Percentiles rank a stretch among this genome's conserved stretches.
phyloP scores from a whole-genome alignment of 2,797 vertebrate species.

The Masticophis lateralis region DNA sequence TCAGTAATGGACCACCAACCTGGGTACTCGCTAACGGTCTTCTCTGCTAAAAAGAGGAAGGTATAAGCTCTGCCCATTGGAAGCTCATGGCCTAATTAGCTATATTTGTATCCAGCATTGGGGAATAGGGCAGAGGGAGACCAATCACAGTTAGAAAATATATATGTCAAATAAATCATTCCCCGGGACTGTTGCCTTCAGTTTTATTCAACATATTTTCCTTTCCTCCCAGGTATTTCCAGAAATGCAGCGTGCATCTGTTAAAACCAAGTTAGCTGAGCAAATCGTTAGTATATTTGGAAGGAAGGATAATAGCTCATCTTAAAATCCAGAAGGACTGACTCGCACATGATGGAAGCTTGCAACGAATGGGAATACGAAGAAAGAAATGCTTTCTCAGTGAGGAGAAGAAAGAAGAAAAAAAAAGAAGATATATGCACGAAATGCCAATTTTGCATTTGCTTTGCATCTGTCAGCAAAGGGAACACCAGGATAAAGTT shows the following conservation, averaged over 20 bases:
- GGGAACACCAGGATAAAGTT: constrained; percentile 38
- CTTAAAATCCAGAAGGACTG: constrained; percentile 46
- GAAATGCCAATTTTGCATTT: constrained; percentile 46
- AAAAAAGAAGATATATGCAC: constrained; percentile 23
- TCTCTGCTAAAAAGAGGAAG: not conserved
- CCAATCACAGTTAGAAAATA: not conserved
- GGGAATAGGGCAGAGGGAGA: not conserved
- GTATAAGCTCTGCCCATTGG: not conserved
- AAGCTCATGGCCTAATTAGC: not conserved
- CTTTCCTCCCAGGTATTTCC: constrained; percentile 35
- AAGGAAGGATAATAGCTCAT: constrained; percentile 30
- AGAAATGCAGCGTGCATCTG: constrained; percentile 37
- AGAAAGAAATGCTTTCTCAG: constrained; percentile 44
- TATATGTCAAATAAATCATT: not conserved
- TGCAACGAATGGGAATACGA: constrained; percentile 58
- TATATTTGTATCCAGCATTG: not conserved
- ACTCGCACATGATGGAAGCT: constrained; percentile 58
- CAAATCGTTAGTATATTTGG: not conserved
- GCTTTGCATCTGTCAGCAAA: constrained; percentile 50
- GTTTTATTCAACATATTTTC: not conserved
- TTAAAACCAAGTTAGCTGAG: constrained; percentile 42
- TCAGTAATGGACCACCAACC: not conserved
- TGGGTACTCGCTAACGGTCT: not conserved
- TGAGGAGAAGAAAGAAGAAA: constrained; percentile 25
- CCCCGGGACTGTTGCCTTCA: not conserved